A percentile compares a stretch with the other conserved stretches of the same genome.
Evolutionary conservation across 2,888 invertebrate species (phyloP).

Genomic region (Tetropium fuscum): DNA sequence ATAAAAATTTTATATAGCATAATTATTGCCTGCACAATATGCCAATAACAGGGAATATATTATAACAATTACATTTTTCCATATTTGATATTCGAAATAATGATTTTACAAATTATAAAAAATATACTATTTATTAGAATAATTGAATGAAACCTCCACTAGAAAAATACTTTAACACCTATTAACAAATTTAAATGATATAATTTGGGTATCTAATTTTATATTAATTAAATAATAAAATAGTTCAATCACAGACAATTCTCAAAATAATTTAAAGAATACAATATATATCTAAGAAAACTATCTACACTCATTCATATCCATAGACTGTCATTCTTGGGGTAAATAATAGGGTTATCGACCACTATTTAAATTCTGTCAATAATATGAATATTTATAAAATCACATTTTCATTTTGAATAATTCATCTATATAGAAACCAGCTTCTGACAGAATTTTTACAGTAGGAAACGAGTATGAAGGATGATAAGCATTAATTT

Average conservation of each 20-base stretch:
- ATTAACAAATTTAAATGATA: constrained; percentile 43
- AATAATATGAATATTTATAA: constrained; percentile 1
- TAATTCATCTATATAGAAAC: neutral
- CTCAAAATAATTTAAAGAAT: constrained; percentile 65
- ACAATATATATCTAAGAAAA: constrained; percentile 51
- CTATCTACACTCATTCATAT: constrained; percentile 56
- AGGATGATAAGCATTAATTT: constrained; percentile 3
- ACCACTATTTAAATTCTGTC: constrained; percentile 11
- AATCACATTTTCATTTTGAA: neutral
- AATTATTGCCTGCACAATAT: no score
- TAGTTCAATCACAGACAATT: constrained; percentile 67
- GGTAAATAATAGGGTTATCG: constrained; percentile 17
- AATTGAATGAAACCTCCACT: constrained; percentile 36
- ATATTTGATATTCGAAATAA: no score
- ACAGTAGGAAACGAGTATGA: constrained; percentile 1
- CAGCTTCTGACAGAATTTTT: constrained; percentile 1
- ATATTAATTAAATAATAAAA: constrained; percentile 64
- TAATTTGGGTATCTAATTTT: constrained; percentile 51
- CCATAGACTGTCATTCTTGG: constrained; percentile 33
- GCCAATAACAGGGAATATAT: no score
- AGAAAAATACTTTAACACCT: constrained; percentile 31
- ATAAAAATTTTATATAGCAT: no score
- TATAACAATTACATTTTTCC: no score
- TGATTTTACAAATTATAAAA: neutral
- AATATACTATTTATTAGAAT: constrained; percentile 7